A percentile compares a stretch with the other conserved stretches of the same genome.
Evolutionary conservation across 1,140 invertebrate genomes (phyloP).

Genomic region (Stegodyphus mimosarum): DNA sequence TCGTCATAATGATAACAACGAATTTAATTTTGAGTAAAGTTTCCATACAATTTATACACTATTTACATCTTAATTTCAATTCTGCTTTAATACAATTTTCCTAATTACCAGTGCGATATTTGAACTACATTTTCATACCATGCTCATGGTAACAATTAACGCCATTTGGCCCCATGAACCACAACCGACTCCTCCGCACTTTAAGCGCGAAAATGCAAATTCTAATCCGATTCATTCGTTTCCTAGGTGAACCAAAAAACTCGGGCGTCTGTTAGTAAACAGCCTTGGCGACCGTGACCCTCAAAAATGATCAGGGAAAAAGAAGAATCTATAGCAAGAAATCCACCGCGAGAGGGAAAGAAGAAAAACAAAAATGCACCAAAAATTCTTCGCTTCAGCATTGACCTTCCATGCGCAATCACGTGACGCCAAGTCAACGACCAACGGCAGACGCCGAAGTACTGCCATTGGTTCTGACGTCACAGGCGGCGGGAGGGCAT

Average conservation of each 20-base stretch:
- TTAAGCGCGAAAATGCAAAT: neutral
- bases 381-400: too few species aligned
- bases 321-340: neutral
- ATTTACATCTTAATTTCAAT: too few species aligned
- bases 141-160: neutral
- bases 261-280: conserved; percentile 42
- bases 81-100: too few species aligned
- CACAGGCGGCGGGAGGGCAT: conserved; percentile 43
- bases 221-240: neutral
- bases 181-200: conserved; percentile 13
- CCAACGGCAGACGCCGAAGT: conserved; percentile 36
- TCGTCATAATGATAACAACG: too few species aligned
- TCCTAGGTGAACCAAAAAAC: neutral
- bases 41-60: too few species aligned
- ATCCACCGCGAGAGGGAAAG: neutral
- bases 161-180: conserved; percentile 12
- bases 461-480: conserved; percentile 44
- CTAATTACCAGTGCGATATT: too few species aligned
- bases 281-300: conserved; percentile 51
- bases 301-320: conserved; percentile 7
- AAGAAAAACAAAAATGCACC: neutral
- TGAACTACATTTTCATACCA: neutral
- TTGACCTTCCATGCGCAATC: conserved; percentile 32
- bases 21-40: too few species aligned
- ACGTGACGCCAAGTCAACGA: conserved; percentile 52